A percentile compares a stretch with the other conserved stretches of the same genome.
Conservation (phyloP, 2,797 vertebrate species). For the Spheniscus humboldti region DNA sequence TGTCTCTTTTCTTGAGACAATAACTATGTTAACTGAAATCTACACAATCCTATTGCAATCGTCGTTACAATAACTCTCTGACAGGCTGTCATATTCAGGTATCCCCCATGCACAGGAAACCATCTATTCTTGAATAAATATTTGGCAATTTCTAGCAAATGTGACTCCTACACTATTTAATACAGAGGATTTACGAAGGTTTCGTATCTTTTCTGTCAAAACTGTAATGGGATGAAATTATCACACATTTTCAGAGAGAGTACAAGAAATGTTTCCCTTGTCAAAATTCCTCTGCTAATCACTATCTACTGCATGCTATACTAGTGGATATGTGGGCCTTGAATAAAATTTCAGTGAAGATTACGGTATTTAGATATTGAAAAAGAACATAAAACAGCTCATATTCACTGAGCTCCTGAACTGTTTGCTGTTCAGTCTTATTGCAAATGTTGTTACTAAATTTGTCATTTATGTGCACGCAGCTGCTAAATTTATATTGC, state of each 20-base stretch:
- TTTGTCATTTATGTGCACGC: not conserved
- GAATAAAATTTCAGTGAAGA: not conserved
- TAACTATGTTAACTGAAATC: not conserved
- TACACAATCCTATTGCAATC: not conserved
- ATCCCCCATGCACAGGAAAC: not conserved
- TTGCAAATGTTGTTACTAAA: not conserved
- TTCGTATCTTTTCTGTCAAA: slow-evolving; percentile 39
- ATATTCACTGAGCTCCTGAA: not conserved
- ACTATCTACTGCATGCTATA: not conserved
- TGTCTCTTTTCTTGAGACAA: not conserved
- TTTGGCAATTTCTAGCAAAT: slow-evolving; percentile 1
- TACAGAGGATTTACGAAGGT: slow-evolving; percentile 20
- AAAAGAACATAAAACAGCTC: not conserved
- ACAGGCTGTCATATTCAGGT: not conserved
- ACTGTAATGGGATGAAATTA: slow-evolving; percentile 35
- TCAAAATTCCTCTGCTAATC: slow-evolving; percentile 36
- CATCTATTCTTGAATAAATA: slow-evolving; percentile 23
- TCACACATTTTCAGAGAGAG: not conserved
- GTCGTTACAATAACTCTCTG: not conserved
- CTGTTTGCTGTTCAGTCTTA: not conserved
- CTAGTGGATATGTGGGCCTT: not conserved
- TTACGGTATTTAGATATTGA: not conserved
- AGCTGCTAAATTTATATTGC: not conserved
- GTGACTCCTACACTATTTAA: not conserved
- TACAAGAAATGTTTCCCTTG: not conserved